phyloP scores from a whole-genome alignment of 2,888 invertebrate species.

The Nudaria mundana region DNA sequence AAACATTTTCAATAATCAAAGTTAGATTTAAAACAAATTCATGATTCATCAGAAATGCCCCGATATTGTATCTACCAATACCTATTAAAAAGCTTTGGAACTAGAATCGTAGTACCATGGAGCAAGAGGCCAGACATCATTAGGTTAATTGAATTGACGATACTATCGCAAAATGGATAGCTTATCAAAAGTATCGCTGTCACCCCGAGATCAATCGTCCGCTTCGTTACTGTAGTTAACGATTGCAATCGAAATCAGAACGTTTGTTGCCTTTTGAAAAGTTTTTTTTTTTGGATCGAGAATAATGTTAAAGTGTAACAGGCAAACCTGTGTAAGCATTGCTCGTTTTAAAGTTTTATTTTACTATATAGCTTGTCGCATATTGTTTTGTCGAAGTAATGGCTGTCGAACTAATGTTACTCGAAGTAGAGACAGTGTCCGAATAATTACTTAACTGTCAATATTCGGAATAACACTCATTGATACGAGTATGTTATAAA shows the following conservation, averaged over 20 bases:
- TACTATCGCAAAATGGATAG: slow-evolving; percentile 55
- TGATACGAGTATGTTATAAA: too few species aligned
- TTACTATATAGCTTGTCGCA: too few species aligned
- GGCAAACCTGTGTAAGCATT: too few species aligned
- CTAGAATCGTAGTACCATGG: slow-evolving; percentile 35
- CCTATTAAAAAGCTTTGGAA: slow-evolving; percentile 37
- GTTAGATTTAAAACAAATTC: too few species aligned
- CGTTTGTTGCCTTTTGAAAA: slow-evolving; percentile 22
- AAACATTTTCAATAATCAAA: too few species aligned
- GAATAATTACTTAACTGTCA: too few species aligned
- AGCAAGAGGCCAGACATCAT: slow-evolving; percentile 54
- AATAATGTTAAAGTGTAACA: too few species aligned
- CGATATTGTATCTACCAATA: slow-evolving; percentile 33
- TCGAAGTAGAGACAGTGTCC: too few species aligned
- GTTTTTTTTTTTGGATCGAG: slow-evolving; percentile 24
- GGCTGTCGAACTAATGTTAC: too few species aligned
- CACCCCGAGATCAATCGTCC: slow-evolving; percentile 60
- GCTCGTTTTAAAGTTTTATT: too few species aligned
- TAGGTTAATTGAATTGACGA: slow-evolving; percentile 69
- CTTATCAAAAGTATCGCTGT: slow-evolving; percentile 64
- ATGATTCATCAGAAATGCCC: slow-evolving; percentile 25
- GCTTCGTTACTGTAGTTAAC: slow-evolving; percentile 49
- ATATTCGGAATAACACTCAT: too few species aligned
- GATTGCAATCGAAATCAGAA: slow-evolving; percentile 39
- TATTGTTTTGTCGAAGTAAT: too few species aligned